phyloP scores from a whole-genome alignment of 2,797 vertebrate genomes.

The Heliangelus exortis region DNA sequence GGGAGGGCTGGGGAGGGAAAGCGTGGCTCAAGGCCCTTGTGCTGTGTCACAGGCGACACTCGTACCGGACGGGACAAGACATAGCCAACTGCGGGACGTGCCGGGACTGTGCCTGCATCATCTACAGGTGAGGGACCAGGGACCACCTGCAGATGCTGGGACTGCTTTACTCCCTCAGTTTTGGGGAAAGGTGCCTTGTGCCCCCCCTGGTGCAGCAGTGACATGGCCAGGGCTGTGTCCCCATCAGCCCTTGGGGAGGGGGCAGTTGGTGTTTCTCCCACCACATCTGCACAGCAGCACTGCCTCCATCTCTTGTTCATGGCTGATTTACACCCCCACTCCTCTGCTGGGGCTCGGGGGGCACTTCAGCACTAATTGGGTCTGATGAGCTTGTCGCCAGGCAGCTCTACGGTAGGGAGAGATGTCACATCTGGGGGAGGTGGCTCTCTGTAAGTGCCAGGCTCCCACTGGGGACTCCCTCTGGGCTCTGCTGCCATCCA shows the following conservation, averaged over 20 bases:
- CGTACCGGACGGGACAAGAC: constrained; percentile 88
- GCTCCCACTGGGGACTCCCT: neutral
- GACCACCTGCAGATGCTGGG: neutral
- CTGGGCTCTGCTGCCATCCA: fast-evolving
- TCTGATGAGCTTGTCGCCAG: neutral
- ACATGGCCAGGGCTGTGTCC: no score
- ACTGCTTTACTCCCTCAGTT: no score
- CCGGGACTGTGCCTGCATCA: constrained; percentile 91
- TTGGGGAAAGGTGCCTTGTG: no score
- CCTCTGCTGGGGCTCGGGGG: neutral
- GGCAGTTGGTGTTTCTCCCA: no score
- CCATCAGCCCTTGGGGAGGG: no score
- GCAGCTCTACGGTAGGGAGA: fast-evolving
- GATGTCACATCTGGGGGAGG: neutral
- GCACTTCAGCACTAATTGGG: constrained; percentile 15
- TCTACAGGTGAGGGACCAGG: constrained; percentile 85
- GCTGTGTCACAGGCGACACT: constrained; percentile 84
- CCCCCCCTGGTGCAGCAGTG: no score
- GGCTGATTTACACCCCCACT: neutral
- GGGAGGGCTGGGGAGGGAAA: neutral
- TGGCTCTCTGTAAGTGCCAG: neutral
- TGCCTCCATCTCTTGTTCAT: neutral
- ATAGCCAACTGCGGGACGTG: constrained; percentile 90
- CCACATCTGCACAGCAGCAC: neutral
- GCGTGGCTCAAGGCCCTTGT: neutral